These are phyloP conservation scores for Malacoctenus gilli DNA, from an alignment of 2,797 vertebrate species.

Conservation along the genomic window DNA sequence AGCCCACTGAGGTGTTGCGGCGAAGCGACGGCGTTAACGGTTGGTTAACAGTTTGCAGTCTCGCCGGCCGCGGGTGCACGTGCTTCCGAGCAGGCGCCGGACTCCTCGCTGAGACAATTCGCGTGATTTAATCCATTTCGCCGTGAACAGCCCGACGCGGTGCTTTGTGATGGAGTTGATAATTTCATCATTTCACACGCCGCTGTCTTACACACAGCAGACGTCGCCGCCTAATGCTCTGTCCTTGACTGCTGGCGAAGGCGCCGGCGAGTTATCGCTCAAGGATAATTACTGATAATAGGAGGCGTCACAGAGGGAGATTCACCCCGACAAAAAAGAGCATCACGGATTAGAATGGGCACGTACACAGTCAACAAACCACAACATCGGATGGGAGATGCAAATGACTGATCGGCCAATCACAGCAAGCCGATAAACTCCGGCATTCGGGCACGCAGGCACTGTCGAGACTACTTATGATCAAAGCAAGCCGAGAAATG, in stretches of 20 bases:
- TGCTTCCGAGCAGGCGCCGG: conserved; percentile 25
- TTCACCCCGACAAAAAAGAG: neutral
- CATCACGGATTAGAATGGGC: too few species aligned
- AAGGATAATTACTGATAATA: neutral
- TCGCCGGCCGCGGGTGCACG: conserved; percentile 56
- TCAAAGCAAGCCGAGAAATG: too few species aligned
- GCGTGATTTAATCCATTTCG: conserved; percentile 49
- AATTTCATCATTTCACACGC: conserved; percentile 39
- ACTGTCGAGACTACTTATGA: too few species aligned
- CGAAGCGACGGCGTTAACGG: conserved; percentile 30
- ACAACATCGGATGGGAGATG: too few species aligned
- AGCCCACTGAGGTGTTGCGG: too few species aligned
- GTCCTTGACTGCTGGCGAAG: conserved; percentile 2
- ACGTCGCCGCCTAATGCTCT: neutral
- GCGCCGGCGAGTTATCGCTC: neutral
- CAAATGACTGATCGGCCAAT: too few species aligned
- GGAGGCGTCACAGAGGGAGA: neutral
- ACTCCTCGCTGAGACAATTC: conserved; percentile 34
- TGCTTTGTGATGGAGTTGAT: conserved; percentile 38
- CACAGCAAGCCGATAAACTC: too few species aligned
- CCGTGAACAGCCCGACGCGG: conserved; percentile 16
- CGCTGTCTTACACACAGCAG: conserved; percentile 14
- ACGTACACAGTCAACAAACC: too few species aligned
- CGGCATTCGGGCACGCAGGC: too few species aligned
- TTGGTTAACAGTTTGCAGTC: conserved; percentile 28